Conservation (phyloP, 2,797 vertebrate genomes). For the Arnoldichthys spilopterus region DNA sequence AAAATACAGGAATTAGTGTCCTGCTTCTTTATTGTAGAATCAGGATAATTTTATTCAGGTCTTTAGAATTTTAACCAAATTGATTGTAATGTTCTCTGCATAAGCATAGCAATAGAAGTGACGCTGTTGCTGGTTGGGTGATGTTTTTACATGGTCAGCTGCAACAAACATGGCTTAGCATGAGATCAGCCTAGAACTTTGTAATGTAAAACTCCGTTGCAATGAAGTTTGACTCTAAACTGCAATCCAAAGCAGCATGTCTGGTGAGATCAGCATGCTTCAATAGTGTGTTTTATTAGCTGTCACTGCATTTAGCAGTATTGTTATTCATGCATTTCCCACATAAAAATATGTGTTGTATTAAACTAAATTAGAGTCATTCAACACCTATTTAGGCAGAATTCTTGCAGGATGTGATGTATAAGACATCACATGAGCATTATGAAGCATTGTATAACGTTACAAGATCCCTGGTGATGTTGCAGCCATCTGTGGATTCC, state of each 20-base stretch:
- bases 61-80: constrained; percentile 19
- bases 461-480: too few species aligned
- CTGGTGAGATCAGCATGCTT: too few species aligned
- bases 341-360: background rate
- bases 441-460: too few species aligned
- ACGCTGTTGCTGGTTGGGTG: background rate
- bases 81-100: background rate
- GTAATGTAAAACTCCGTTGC: background rate
- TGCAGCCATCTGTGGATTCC: too few species aligned
- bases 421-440: too few species aligned
- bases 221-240: background rate
- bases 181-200: background rate
- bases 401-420: too few species aligned
- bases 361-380: background rate
- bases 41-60: constrained; percentile 1
- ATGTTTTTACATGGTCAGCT: background rate
- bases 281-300: background rate
- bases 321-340: background rate
- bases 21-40: background rate
- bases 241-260: too few species aligned
- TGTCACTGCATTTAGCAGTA: background rate
- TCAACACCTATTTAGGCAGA: background rate
- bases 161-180: background rate
- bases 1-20: background rate
- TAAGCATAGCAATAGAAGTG: background rate